phyloP scores from a whole-genome alignment of 1,140 invertebrate species.

The Zaprionus vittiger region DNA sequence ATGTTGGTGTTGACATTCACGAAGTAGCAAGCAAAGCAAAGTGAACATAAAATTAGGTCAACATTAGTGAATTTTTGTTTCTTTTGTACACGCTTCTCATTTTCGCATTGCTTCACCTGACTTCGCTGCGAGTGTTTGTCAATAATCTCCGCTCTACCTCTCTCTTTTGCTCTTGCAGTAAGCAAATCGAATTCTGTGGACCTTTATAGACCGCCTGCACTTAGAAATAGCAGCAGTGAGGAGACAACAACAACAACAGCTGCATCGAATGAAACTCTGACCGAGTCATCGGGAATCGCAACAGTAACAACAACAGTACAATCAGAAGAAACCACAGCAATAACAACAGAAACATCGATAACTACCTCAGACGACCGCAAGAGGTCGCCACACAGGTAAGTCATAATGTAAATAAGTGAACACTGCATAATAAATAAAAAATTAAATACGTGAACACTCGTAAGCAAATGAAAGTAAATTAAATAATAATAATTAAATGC shows the following conservation, averaged over 20 bases:
- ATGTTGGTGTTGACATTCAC: conserved; percentile 77
- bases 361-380: conserved; percentile 50
- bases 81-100: conserved; percentile 38
- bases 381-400: conserved; percentile 52
- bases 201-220: conserved; percentile 77
- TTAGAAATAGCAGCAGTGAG: conserved; percentile 67
- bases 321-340: conserved; percentile 10
- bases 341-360: conserved; percentile 32
- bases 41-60: conserved; percentile 72
- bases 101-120: conserved; percentile 61
- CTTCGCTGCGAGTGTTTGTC: conserved; percentile 44
- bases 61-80: conserved; percentile 67
- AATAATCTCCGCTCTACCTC: conserved; percentile 31
- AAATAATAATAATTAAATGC: not conserved
- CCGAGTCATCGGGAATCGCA: conserved; percentile 35
- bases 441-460: not conserved
- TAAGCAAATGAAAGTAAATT: not conserved
- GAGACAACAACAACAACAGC: conserved; percentile 48
- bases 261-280: conserved; percentile 39
- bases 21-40: conserved; percentile 60
- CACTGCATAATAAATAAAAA: too few species aligned
- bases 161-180: conserved; percentile 49
- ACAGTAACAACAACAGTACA: not conserved
- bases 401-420: not conserved
- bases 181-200: conserved; percentile 82